Evolutionary conservation across 2,888 invertebrate genomes (phyloP).

Genomic region (Rugalucina vietnamica): DNA sequence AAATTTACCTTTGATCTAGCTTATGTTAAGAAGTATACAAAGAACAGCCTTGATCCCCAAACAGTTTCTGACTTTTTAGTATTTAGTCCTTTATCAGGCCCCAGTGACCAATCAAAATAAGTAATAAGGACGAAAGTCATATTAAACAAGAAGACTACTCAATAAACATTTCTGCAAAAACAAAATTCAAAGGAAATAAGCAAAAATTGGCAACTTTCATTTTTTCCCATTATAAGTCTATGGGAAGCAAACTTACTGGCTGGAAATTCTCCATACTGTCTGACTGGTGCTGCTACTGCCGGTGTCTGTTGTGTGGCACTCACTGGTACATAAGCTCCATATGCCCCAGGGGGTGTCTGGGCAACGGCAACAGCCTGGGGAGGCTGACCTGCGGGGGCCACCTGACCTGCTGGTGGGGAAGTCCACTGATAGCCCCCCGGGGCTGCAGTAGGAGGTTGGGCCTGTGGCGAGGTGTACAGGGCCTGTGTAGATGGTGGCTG

Average conservation of each 20-base stretch:
- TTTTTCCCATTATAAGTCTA: too few relatives aligned
- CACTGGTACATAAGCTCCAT: conserved; percentile 28
- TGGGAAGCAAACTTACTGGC: neutral
- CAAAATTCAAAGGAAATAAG: too few relatives aligned
- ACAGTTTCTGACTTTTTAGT: too few relatives aligned
- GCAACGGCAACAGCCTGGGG: conserved; percentile 24
- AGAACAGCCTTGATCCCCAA: too few relatives aligned
- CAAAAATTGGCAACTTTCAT: too few relatives aligned
- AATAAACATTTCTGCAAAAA: too few relatives aligned
- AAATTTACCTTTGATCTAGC: too few relatives aligned
- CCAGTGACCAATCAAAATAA: too few relatives aligned
- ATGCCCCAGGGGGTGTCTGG: conserved; percentile 25
- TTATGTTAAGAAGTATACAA: too few relatives aligned
- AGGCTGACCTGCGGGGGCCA: conserved; percentile 22
- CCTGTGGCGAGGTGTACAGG: conserved; percentile 26
- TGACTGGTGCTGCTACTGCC: conserved; percentile 3
- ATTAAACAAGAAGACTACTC: too few relatives aligned
- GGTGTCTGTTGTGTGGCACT: conserved; percentile 4
- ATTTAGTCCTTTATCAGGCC: too few relatives aligned
- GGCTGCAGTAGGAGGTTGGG: conserved; percentile 34
- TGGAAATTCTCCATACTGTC: neutral
- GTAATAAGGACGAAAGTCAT: too few relatives aligned
- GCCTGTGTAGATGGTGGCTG: neutral
- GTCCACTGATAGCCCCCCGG: conserved; percentile 33
- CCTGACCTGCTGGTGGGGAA: conserved; percentile 31